These are phyloP conservation scores for Catharus minimus DNA, from an alignment of 2,113 vertebrate genomes.

Conservation along the genomic window DNA sequence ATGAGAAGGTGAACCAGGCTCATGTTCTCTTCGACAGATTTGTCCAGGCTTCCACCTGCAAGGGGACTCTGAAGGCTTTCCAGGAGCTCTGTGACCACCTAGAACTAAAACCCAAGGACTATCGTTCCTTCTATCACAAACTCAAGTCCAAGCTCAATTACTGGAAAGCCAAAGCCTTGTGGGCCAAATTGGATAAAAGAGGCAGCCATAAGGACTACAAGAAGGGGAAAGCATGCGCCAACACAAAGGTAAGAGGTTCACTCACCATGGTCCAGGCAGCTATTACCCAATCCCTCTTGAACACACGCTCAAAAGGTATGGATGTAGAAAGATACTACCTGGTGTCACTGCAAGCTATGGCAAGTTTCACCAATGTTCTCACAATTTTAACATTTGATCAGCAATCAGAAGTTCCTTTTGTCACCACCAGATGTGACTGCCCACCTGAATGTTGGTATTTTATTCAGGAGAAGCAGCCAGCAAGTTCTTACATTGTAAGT, in stretches of 20 bases:
- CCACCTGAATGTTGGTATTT: neutral
- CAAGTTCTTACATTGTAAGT: neutral
- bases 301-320: neutral
- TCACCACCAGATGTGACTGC: neutral
- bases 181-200: constrained; percentile 95
- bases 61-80: constrained; percentile 95
- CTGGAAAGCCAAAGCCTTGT: constrained; percentile 98
- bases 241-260: constrained; percentile 83
- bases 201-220: constrained; percentile 96
- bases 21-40: constrained; percentile 93
- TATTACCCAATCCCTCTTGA: neutral
- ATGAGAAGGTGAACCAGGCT: constrained; percentile 80
- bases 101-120: constrained; percentile 90
- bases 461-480: neutral
- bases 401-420: neutral
- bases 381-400: neutral
- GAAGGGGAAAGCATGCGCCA: constrained; percentile 92
- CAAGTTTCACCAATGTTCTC: neutral
- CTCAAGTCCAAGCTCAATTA: constrained; percentile 98
- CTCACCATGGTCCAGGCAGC: rapidly evolving
- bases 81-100: constrained; percentile 94
- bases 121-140: constrained; percentile 94
- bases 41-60: constrained; percentile 93
- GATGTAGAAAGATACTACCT: neutral
- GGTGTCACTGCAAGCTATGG: neutral